These are phyloP conservation scores for Gila orcuttii DNA, from an alignment of 2,113 vertebrate genomes.

Conservation along the genomic window DNA sequence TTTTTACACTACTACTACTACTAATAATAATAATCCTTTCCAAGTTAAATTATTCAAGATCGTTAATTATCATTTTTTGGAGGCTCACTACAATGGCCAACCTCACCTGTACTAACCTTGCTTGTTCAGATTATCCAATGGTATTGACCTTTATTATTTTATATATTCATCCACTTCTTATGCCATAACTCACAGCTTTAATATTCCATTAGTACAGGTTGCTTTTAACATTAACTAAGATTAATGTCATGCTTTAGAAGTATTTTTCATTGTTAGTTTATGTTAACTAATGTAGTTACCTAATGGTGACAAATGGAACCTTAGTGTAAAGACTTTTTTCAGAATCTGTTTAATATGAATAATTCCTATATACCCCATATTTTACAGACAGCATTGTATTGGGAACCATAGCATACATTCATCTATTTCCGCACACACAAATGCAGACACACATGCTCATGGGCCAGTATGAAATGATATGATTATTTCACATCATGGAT, in stretches of 20 bases:
- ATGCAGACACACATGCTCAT: background rate
- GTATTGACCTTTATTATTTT: too few relatives aligned
- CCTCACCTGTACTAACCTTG: background rate
- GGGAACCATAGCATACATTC: background rate
- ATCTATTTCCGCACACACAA: background rate
- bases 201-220: background rate
- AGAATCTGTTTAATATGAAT: background rate
- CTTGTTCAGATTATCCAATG: background rate
- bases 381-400: background rate
- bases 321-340: background rate
- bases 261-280: background rate
- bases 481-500: constrained; percentile 28
- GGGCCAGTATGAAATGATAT: background rate
- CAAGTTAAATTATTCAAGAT: too few relatives aligned
- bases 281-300: background rate
- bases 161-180: too few relatives aligned
- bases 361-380: background rate
- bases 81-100: background rate
- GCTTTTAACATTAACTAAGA: background rate
- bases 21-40: too few relatives aligned
- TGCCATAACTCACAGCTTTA: too few relatives aligned
- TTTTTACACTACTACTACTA: too few relatives aligned
- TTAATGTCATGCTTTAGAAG: background rate
- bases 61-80: too few relatives aligned
- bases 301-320: background rate